Base-by-base conservation (phyloP, 2,888 invertebrate species). In the Cataglyphis albicans region DNA sequence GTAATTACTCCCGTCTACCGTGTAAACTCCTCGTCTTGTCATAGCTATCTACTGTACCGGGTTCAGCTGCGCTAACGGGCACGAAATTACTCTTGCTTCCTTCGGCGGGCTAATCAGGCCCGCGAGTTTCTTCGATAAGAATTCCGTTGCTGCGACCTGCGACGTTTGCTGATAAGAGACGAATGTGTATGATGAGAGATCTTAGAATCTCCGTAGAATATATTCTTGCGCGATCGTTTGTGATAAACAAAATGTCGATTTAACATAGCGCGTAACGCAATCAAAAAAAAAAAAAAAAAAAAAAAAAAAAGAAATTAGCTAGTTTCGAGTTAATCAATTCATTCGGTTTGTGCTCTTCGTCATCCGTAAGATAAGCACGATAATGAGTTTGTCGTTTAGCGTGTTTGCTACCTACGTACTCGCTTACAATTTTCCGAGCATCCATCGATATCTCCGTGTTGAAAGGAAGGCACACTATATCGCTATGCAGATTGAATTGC, bases 21-120 rank as follows among this genome's bases (percentile, higher is more conserved):
- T 91, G 92, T 91, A 93, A 92, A 92, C 92, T 91, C 88, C 88
- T 88, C 92, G 88, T 92, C 91, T 92, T 92, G 92, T 93, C 93
- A 93, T 92, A 91, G 91, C 91, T 93, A 94, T 93, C 94, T 92
- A 84, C 84, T 86, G 81, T 84, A 87, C 85, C 89, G 91, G 88
- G 89, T 92, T 92, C 91, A 91, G 91, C 92, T 92, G 92, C 90
- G 90, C 86, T 90, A 89, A 87, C 88, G 90, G 91, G 87, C 90
- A 89, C 90, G 89, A 93, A 93, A 94, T 93, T 94, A 93, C 93
- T 91, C 91, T 90, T 90, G 92, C 91, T 93, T 94, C 93, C 94
- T 93, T 91, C 91, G 86, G 86, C 88, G 86, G 89, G 91, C 94
- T 94, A 94, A 94, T 94, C 94, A 94, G 92, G 91, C 35, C 35